Evolutionary conservation across 2,797 vertebrate genomes (phyloP).

Genomic region (Bradypus variegatus): DNA sequence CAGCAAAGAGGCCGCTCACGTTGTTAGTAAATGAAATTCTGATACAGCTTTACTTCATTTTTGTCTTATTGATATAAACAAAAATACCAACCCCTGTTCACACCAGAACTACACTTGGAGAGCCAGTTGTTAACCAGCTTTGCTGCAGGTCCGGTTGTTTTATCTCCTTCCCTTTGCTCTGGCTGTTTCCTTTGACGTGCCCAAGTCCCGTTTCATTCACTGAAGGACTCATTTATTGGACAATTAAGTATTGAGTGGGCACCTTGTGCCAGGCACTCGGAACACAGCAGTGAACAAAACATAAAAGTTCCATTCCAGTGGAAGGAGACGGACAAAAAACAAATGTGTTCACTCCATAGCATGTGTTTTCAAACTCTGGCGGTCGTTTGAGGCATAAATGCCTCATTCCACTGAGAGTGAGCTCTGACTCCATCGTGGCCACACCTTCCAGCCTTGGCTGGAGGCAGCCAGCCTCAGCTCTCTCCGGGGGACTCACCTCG

Average conservation of each 20-base stretch:
- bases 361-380: background rate
- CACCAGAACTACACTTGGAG: background rate
- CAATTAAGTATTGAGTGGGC: background rate
- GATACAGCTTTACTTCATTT: constrained; percentile 6
- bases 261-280: background rate
- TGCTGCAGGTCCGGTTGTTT: background rate
- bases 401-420: background rate
- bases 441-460: background rate
- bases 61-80: background rate
- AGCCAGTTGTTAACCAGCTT: background rate
- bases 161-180: background rate
- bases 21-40: constrained; percentile 1
- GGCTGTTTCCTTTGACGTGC: background rate
- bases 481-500: background rate
- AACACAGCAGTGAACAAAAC: background rate
- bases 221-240: background rate
- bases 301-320: background rate
- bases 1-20: background rate
- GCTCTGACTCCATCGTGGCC: background rate
- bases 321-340: background rate
- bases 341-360: background rate
- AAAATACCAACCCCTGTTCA: background rate
- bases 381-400: background rate
- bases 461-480: background rate
- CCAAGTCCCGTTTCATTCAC: background rate